Percentiles rank a stretch among this genome's conserved stretches.
Evolutionary conservation across 2,888 invertebrate species (phyloP).

Genomic region (Pollenia angustigena): DNA sequence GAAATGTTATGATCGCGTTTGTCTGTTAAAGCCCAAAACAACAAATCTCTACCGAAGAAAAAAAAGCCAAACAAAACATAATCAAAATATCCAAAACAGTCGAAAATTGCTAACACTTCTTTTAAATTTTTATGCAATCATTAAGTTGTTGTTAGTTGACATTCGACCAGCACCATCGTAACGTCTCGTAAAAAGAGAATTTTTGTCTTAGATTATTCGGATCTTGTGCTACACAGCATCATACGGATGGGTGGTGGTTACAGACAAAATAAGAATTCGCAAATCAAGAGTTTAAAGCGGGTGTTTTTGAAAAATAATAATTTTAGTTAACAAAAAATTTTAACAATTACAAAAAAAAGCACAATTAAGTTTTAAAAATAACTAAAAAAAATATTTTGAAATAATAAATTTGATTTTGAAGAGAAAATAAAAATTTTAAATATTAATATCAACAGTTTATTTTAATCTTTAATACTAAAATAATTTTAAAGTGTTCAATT

Average conservation of each 20-base stretch:
- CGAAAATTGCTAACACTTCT: constrained; percentile 81
- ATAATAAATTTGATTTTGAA: constrained; percentile 19
- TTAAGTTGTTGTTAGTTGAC: constrained; percentile 82
- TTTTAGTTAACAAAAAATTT: not conserved
- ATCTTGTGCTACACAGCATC: constrained; percentile 18
- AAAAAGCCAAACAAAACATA: constrained; percentile 45
- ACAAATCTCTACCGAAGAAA: constrained; percentile 24
- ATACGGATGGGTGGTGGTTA: constrained; percentile 46
- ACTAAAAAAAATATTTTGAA: constrained; percentile 15
- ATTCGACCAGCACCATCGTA: constrained; percentile 79
- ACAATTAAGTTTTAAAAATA: not conserved
- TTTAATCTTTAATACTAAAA: not conserved
- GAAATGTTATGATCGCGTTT: constrained; percentile 19
- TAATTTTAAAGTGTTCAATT: constrained; percentile 23
- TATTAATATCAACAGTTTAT: not conserved
- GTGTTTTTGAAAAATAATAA: constrained; percentile 30
- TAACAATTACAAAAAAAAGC: not conserved
- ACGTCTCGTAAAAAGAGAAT: constrained; percentile 65
- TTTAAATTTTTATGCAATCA: constrained; percentile 84
- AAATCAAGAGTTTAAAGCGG: constrained; percentile 43
- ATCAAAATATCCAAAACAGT: constrained; percentile 70
- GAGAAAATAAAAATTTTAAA: not conserved
- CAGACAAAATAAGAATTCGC: not conserved
- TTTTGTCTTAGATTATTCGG: constrained; percentile 15
- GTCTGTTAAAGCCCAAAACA: constrained; percentile 39